These are phyloP conservation scores for Nomia melanderi DNA, from an alignment of 1,140 invertebrate genomes.

Conservation along the genomic window DNA sequence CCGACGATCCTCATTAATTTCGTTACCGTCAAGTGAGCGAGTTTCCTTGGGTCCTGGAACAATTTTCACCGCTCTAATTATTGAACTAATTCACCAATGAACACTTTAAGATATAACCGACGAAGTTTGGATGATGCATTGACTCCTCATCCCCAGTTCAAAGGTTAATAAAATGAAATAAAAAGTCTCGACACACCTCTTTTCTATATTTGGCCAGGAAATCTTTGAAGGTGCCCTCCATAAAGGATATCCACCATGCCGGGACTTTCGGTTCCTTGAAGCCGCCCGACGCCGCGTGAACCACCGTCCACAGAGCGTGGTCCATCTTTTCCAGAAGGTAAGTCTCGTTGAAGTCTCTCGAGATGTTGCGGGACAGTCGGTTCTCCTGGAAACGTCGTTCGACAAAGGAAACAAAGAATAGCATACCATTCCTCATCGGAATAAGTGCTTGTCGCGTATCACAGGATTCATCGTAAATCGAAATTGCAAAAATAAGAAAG, in stretches of 20 bases:
- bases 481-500: no score
- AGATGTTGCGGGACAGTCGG: not conserved
- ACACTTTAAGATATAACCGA: no score
- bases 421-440: no score
- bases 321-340: constrained; percentile 65
- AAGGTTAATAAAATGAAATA: no score
- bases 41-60: constrained; percentile 57
- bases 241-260: constrained; percentile 74
- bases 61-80: not conserved
- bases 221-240: constrained; percentile 68
- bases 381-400: constrained; percentile 17
- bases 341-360: constrained; percentile 47
- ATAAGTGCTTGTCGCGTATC: no score
- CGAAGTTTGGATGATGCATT: no score
- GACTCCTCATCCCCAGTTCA: no score
- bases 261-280: constrained; percentile 67
- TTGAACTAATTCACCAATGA: no score
- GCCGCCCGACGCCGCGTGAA: constrained; percentile 58
- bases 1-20: constrained; percentile 54
- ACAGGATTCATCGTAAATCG: no score
- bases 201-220: constrained; percentile 66
- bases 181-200: constrained; percentile 50
- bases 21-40: constrained; percentile 64
- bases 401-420: no score
- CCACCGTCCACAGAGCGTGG: constrained; percentile 54